phyloP scores from a whole-genome alignment of 2,888 invertebrate species.

The Drosophila antonietae region DNA sequence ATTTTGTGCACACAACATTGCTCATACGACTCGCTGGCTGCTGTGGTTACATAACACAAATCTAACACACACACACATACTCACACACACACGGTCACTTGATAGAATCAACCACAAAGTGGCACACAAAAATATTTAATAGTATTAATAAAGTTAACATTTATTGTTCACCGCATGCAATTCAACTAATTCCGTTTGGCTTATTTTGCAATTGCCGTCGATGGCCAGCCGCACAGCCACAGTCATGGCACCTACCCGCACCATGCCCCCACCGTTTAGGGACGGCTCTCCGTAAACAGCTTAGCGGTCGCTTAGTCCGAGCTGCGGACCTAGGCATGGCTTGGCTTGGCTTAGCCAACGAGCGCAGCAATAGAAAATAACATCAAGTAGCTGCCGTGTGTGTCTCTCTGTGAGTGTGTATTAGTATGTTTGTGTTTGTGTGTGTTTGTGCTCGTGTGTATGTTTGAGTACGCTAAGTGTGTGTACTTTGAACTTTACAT shows the following conservation, averaged over 20 bases:
- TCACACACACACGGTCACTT: background rate
- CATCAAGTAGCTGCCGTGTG: conserved; percentile 67
- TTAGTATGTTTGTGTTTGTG: background rate
- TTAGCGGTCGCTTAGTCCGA: conserved; percentile 53
- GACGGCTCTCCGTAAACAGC: conserved; percentile 30
- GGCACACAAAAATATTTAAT: conserved; percentile 23
- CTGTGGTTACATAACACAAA: conserved; percentile 13
- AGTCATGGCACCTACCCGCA: background rate
- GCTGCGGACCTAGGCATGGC: conserved; percentile 22
- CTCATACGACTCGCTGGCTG: conserved; percentile 23
- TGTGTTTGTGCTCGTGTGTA: conserved; percentile 21
- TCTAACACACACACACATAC: background rate
- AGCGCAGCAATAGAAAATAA: conserved; percentile 44
- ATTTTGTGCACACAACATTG: conserved; percentile 40
- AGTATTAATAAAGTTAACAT: conserved; percentile 31
- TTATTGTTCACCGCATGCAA: conserved; percentile 21
- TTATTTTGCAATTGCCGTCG: conserved; percentile 22
- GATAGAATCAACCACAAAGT: background rate
- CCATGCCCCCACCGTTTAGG: background rate
- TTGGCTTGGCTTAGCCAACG: conserved; percentile 36
- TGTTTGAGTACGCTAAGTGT: conserved; percentile 70
- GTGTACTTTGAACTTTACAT: conserved; percentile 76
- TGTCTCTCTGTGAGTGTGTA: background rate
- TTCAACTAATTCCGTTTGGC: conserved; percentile 15
- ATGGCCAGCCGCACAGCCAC: conserved; percentile 1